phyloP scores from a whole-genome alignment of 1,140 invertebrate genomes.

The Drosophila azteca region DNA sequence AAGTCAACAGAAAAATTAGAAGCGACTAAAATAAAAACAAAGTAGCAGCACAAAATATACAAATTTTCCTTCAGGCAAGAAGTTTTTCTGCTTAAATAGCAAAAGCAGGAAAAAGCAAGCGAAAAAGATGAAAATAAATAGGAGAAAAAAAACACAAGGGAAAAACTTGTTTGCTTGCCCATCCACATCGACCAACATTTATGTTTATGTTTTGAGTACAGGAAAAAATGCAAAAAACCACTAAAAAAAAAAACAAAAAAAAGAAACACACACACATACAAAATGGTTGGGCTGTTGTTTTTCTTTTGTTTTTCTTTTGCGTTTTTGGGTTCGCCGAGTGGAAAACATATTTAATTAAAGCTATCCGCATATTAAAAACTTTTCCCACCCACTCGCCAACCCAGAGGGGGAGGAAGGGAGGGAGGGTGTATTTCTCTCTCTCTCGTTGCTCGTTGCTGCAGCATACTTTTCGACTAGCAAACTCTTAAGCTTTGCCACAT shows the following conservation, averaged over 20 bases:
- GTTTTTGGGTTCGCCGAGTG: constrained; percentile 69
- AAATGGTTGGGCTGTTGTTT: constrained; percentile 33
- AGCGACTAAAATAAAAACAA: constrained; percentile 12
- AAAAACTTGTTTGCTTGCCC: constrained; percentile 62
- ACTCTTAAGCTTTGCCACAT: constrained; percentile 77
- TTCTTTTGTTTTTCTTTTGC: constrained; percentile 56
- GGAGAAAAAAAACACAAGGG: constrained; percentile 21
- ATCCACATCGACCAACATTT: constrained; percentile 66
- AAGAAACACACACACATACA: constrained; percentile 32
- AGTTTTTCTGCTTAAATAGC: constrained; percentile 41
- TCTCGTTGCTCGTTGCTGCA: constrained; percentile 17
- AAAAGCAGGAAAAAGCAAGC: constrained; percentile 25
- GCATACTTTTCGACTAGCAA: constrained; percentile 53
- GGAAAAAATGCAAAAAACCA: constrained; percentile 18
- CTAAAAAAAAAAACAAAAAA: constrained; percentile 36
- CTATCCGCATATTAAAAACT: constrained; percentile 82
- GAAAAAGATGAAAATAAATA: constrained; percentile 20
- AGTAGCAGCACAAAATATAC: constrained; percentile 12
- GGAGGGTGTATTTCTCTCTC: constrained; percentile 18
- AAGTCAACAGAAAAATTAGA: constrained; percentile 22
- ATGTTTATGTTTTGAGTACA: constrained; percentile 62
- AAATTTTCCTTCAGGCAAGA: constrained; percentile 19
- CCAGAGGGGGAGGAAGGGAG: too few species aligned
- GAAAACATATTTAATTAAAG: constrained; percentile 83
- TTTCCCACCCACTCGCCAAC: constrained; percentile 37